These are phyloP conservation scores for Taenaris catops DNA, from an alignment of 2,888 invertebrate species.

Conservation along the genomic window DNA sequence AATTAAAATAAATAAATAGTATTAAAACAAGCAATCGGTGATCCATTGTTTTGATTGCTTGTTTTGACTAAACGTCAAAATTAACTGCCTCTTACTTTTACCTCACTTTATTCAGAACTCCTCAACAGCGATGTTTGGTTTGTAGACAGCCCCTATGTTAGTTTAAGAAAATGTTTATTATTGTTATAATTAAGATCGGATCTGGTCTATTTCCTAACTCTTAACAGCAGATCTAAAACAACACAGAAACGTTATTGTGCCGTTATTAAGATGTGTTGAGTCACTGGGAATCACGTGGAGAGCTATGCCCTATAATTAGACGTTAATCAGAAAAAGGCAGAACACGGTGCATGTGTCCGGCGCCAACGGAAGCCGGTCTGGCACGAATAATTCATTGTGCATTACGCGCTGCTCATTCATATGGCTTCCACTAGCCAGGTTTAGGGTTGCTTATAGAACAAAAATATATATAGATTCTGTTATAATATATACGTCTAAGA, in stretches of 20 bases:
- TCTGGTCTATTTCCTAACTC: neutral
- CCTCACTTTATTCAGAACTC: too few species aligned
- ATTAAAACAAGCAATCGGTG: too few species aligned
- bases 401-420: slow-evolving; percentile 59
- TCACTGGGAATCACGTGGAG: slow-evolving; percentile 63
- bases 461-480: too few species aligned
- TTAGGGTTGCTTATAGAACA: slow-evolving; percentile 5
- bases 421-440: slow-evolving; percentile 44
- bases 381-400: slow-evolving; percentile 66
- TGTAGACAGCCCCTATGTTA: too few species aligned
- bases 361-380: slow-evolving; percentile 68
- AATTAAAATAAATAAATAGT: too few species aligned
- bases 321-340: slow-evolving; percentile 71
- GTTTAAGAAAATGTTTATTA: too few species aligned
- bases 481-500: too few species aligned
- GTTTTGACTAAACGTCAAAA: too few species aligned
- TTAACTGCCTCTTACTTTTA: too few species aligned
- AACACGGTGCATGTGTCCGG: slow-evolving; percentile 58
- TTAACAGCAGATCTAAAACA: neutral
- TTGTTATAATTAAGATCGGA: too few species aligned
- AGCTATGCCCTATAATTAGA: slow-evolving; percentile 72
- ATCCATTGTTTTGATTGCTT: too few species aligned
- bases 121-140: too few species aligned
- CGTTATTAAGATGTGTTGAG: slow-evolving; percentile 54
- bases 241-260: slow-evolving; percentile 39